These are phyloP conservation scores for Heliconius melpomene DNA, from an alignment of 1,140 invertebrate genomes.

Conservation along the genomic window DNA sequence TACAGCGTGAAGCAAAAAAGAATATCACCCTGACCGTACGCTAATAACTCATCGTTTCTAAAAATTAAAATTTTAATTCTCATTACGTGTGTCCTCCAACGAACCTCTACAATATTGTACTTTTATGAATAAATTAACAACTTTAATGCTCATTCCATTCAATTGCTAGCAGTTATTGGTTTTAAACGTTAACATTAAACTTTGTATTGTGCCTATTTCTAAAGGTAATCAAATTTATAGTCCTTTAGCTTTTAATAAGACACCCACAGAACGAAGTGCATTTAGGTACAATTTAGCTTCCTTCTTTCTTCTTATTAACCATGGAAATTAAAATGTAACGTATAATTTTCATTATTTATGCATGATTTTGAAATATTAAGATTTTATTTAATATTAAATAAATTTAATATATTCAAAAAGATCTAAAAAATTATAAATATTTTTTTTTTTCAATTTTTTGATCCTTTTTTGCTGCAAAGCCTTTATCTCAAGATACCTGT, in stretches of 20 bases:
- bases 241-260: background rate
- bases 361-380: no score
- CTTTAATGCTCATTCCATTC: conserved; percentile 1
- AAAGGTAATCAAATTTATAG: background rate
- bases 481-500: conserved; percentile 7
- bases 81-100: background rate
- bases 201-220: background rate
- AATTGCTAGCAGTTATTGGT: conserved; percentile 2
- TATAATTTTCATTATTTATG: no score
- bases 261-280: background rate
- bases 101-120: conserved; percentile 9
- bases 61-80: background rate
- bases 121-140: conserved; percentile 11
- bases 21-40: background rate
- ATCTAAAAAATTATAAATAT: no score
- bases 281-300: background rate
- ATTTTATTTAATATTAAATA: no score
- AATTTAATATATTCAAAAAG: no score
- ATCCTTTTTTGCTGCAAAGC: background rate
- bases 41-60: conserved; percentile 5
- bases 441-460: background rate
- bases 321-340: no score
- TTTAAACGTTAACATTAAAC: conserved; percentile 11
- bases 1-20: background rate
- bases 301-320: no score